Conservation (phyloP, 37 sponge, comb jelly and placozoan species). For the Agelas oroides region DNA sequence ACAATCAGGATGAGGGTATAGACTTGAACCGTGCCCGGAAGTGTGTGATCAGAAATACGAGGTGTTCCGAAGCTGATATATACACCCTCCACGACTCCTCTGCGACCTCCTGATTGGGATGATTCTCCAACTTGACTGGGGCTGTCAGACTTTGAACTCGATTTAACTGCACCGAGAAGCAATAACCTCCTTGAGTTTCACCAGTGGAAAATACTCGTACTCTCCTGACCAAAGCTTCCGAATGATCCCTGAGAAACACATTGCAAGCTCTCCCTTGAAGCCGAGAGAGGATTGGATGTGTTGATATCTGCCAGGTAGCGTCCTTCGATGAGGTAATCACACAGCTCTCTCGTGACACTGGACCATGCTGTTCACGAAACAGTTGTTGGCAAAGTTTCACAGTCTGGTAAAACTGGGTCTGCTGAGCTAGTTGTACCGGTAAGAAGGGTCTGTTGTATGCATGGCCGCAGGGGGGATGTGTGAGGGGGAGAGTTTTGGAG, state of each 20-base stretch:
- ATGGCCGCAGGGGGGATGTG: too few relatives aligned
- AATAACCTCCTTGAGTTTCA: slow-evolving; percentile 41
- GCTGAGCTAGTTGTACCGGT: not conserved
- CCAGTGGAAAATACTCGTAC: slow-evolving; percentile 42
- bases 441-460: too few relatives aligned
- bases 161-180: too few relatives aligned
- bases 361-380: slow-evolving; percentile 79
- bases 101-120: too few relatives aligned
- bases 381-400: slow-evolving; percentile 77
- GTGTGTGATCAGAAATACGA: too few relatives aligned
- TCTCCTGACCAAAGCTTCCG: slow-evolving; percentile 75
- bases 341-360: slow-evolving; percentile 63
- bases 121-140: too few relatives aligned
- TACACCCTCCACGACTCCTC: too few relatives aligned
- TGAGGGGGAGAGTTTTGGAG: too few relatives aligned
- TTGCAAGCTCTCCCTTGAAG: slow-evolving; percentile 74
- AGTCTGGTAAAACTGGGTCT: slow-evolving; percentile 65
- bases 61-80: too few relatives aligned
- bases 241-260: slow-evolving; percentile 54
- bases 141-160: too few relatives aligned
- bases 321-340: slow-evolving; percentile 57
- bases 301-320: slow-evolving; percentile 65
- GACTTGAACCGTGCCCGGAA: too few relatives aligned
- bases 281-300: slow-evolving; percentile 79
- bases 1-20: too few relatives aligned